phyloP scores from a whole-genome alignment of 92 coral and sea anemone genomes.

The Zoanthus gigantus region DNA sequence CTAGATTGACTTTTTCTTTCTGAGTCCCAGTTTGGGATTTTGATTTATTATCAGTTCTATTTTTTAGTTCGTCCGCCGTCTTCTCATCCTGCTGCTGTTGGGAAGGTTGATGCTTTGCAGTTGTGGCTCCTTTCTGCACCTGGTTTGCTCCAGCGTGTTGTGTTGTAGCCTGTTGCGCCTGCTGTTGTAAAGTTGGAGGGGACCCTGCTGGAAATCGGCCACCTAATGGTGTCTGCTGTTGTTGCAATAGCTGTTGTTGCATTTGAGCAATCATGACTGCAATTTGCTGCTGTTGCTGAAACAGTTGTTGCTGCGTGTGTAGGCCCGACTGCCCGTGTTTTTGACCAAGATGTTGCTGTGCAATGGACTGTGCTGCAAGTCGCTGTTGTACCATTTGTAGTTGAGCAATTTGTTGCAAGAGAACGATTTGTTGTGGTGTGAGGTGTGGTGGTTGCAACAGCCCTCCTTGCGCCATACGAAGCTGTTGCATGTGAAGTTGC shows the following conservation, averaged over 20 bases:
- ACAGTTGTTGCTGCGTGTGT: slow-evolving; percentile 86
- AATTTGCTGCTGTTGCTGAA: slow-evolving; percentile 94
- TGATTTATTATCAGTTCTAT: slow-evolving; percentile 54
- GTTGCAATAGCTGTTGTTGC: slow-evolving; percentile 90
- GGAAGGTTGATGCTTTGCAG: slow-evolving; percentile 62
- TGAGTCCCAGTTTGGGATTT: slow-evolving; percentile 63
- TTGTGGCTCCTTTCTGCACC: slow-evolving; percentile 43
- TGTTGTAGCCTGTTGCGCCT: slow-evolving; percentile 54
- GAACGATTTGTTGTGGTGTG: slow-evolving; percentile 88
- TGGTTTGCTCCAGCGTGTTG: slow-evolving; percentile 66
- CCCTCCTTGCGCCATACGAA: slow-evolving; percentile 96
- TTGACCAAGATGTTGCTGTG: slow-evolving; percentile 86
- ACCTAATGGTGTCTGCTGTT: slow-evolving; percentile 70
- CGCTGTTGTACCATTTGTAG: slow-evolving; percentile 94
- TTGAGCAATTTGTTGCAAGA: slow-evolving; percentile 89
- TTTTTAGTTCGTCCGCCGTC: slow-evolving; percentile 54
- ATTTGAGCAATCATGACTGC: slow-evolving; percentile 94
- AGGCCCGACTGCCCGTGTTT: slow-evolving; percentile 68
- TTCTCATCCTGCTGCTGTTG: slow-evolving; percentile 68
- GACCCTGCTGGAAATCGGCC: slow-evolving; percentile 70
- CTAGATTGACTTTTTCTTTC: slow-evolving; percentile 3
- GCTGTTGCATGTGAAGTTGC: slow-evolving; percentile 89
- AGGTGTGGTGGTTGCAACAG: slow-evolving; percentile 83
- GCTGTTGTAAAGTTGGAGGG: slow-evolving; percentile 68
- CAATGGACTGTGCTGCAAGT: slow-evolving; percentile 85